phyloP scores from a whole-genome alignment of 2,797 vertebrate species.

The Alexandromys oeconomus region DNA sequence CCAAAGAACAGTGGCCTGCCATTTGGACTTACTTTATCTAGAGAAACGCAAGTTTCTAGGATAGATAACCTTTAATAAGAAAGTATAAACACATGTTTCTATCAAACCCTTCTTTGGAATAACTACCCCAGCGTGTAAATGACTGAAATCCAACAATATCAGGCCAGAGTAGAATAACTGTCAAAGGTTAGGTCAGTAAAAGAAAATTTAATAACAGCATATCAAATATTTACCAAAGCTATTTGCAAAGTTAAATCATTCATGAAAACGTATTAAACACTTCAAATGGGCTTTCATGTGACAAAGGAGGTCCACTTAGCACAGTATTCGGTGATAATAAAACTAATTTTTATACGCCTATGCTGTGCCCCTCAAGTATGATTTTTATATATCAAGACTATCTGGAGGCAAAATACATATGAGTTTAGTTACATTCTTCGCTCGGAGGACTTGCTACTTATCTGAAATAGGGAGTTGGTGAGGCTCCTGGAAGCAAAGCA shows the following conservation, averaged over 20 bases:
- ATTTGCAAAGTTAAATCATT: conserved; percentile 83
- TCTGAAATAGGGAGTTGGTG: background rate
- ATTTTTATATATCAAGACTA: conserved; percentile 44
- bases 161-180: conserved; percentile 76
- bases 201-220: conserved; percentile 81
- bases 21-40: conserved; percentile 78
- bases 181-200: conserved; percentile 83
- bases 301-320: conserved; percentile 63
- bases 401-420: conserved; percentile 9
- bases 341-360: conserved; percentile 64
- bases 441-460: conserved; percentile 20
- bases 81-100: conserved; percentile 72
- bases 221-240: conserved; percentile 84
- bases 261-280: conserved; percentile 80
- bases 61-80: conserved; percentile 82
- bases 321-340: conserved; percentile 58
- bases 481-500: background rate
- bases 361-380: conserved; percentile 55
- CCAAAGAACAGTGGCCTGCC: conserved; percentile 66
- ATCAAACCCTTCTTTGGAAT: conserved; percentile 71
- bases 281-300: conserved; percentile 74
- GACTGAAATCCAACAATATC: conserved; percentile 77
- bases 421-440: background rate
- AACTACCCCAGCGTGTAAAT: conserved; percentile 74
- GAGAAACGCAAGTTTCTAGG: conserved; percentile 76